Percentiles rank a stretch among this genome's conserved stretches.
Evolutionary conservation across 2,888 invertebrate genomes (phyloP).

Genomic region (Nowickia ferox): DNA sequence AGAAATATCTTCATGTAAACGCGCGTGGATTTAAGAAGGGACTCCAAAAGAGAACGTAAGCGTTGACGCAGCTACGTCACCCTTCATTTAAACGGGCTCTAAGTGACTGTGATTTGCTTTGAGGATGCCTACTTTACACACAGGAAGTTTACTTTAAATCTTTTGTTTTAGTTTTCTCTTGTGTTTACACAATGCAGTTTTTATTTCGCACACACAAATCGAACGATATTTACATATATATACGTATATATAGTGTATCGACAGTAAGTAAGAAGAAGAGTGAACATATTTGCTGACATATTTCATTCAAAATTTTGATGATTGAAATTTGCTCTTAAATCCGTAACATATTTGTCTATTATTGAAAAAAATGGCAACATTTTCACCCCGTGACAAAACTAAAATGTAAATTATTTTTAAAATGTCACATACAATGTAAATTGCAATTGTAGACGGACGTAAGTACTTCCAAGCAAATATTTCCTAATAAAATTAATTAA

Average conservation of each 20-base stretch:
- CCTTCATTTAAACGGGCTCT: too few relatives aligned
- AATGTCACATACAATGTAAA: not conserved
- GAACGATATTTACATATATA: not conserved
- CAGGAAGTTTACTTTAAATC: not conserved
- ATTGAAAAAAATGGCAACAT: constrained; percentile 1
- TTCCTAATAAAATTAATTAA: not conserved
- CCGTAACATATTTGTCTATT: not conserved
- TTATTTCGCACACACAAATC: too few relatives aligned
- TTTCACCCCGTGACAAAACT: constrained; percentile 33
- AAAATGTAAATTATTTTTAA: not conserved
- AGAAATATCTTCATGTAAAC: too few relatives aligned
- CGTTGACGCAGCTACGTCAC: too few relatives aligned
- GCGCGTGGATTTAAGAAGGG: too few relatives aligned
- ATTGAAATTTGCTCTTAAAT: not conserved
- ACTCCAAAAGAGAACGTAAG: too few relatives aligned
- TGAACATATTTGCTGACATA: not conserved
- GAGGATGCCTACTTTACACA: too few relatives aligned
- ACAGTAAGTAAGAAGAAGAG: not conserved
- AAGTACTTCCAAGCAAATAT: not conserved
- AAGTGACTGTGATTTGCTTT: too few relatives aligned
- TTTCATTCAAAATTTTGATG: constrained; percentile 11
- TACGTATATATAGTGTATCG: not conserved
- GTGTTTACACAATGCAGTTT: not conserved
- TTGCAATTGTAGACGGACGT: not conserved
- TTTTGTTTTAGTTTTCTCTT: not conserved